These are phyloP conservation scores for Druceiella hillmani DNA, from an alignment of 2,888 invertebrate genomes.

Conservation along the genomic window DNA sequence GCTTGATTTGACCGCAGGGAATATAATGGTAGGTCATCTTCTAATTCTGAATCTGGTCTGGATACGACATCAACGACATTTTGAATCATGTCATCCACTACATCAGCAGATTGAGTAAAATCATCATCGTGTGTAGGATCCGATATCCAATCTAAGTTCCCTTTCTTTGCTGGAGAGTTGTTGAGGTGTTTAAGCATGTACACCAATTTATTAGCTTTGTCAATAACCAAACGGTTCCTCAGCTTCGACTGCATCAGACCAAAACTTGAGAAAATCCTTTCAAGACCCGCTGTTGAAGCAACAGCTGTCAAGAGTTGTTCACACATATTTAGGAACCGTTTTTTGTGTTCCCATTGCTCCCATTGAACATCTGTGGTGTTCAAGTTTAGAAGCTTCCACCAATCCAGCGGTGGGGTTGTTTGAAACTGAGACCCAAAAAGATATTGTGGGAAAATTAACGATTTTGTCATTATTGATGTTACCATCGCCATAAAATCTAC, in stretches of 20 bases:
- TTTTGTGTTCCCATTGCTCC: constrained; percentile 5
- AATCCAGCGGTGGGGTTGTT: constrained; percentile 6
- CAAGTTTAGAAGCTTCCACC: constrained; percentile 8
- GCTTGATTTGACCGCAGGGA: not conserved
- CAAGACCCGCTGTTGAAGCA: constrained; percentile 9
- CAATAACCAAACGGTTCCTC: constrained; percentile 4
- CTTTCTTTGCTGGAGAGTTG: constrained; percentile 5
- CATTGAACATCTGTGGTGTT: constrained; percentile 6
- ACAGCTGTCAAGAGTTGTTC: constrained; percentile 9
- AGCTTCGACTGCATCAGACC: constrained; percentile 8
- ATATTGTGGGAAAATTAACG: constrained; percentile 8
- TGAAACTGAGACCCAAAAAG: constrained; percentile 8
- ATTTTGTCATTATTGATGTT: constrained; percentile 7
- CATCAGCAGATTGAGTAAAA: constrained; percentile 6
- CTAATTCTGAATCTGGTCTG: constrained; percentile 3
- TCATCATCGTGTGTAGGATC: constrained; percentile 3
- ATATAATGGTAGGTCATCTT: constrained; percentile 5
- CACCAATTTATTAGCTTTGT: not conserved
- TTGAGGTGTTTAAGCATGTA: constrained; percentile 1
- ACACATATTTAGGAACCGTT: constrained; percentile 2
- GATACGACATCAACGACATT: not conserved
- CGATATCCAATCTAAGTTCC: constrained; percentile 6
- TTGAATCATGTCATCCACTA: not conserved
- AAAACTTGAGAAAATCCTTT: constrained; percentile 7
- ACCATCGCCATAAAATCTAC: too few relatives aligned